Evolutionary conservation across 1,140 invertebrate genomes (phyloP).

Genomic region (Habropoda laboriosa): DNA sequence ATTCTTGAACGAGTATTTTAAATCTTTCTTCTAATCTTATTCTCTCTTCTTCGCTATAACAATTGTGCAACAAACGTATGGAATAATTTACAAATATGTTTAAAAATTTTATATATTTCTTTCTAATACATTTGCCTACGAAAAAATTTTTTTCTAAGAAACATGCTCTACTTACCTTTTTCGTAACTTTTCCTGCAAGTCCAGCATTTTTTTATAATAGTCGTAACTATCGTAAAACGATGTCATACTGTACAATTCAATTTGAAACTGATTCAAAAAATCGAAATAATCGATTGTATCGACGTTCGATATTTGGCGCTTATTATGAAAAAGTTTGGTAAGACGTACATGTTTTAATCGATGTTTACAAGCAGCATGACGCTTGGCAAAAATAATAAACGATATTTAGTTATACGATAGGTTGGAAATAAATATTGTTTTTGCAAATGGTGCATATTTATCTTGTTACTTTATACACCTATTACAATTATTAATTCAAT

Average conservation of each 20-base stretch:
- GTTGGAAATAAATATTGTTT: not conserved
- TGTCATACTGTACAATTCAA: conserved; percentile 60
- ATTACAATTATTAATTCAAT: not conserved
- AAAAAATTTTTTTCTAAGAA: not conserved
- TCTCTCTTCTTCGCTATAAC: conserved; percentile 77
- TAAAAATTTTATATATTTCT: not conserved
- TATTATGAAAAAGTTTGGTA: not conserved
- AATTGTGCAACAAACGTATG: not conserved
- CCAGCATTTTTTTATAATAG: conserved; percentile 76
- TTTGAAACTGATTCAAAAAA: conserved; percentile 15
- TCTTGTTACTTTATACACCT: not conserved
- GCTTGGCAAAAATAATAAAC: not conserved
- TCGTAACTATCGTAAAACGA: conserved; percentile 68
- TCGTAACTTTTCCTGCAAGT: conserved; percentile 75
- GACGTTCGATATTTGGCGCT: conserved; percentile 41
- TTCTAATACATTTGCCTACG: not conserved
- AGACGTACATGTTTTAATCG: not conserved
- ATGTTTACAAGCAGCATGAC: not conserved
- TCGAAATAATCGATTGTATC: conserved; percentile 38
- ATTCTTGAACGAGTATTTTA: conserved; percentile 73
- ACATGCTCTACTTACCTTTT: conserved; percentile 69
- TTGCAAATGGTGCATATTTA: not conserved
- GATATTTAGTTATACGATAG: not conserved
- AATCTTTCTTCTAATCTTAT: conserved; percentile 78
- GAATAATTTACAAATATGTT: not conserved